phyloP scores from a whole-genome alignment of 2,113 vertebrate species.

The Tangachromis dhanisi region DNA sequence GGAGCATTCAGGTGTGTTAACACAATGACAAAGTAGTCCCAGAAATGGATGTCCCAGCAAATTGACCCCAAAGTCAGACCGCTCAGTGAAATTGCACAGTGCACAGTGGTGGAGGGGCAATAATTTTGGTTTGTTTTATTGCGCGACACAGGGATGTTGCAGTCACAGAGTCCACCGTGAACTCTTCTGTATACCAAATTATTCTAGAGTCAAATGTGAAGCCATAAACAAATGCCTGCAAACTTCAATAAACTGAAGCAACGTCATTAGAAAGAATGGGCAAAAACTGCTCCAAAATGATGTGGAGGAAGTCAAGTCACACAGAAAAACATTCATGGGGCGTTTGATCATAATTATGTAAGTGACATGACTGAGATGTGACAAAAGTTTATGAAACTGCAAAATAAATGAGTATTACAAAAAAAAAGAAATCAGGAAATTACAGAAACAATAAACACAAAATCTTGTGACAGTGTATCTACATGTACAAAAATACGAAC shows the following conservation, averaged over 20 bases:
- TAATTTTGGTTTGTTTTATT: not conserved
- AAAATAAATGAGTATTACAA: not conserved
- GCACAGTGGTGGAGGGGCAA: not conserved
- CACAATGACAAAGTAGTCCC: not conserved
- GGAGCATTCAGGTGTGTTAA: not conserved
- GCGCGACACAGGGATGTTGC: accelerated
- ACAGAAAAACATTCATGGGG: not conserved
- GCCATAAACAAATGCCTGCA: not conserved
- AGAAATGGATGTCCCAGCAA: not conserved
- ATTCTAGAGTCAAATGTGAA: not conserved
- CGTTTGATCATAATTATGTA: not conserved
- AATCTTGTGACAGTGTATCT: not conserved
- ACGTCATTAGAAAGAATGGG: not conserved
- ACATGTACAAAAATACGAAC: not conserved
- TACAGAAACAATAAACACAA: not conserved
- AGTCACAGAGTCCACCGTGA: not conserved
- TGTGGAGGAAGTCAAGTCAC: not conserved
- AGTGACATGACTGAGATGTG: not conserved
- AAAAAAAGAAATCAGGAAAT: not conserved
- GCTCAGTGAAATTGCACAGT: not conserved
- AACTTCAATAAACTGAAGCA: not conserved
- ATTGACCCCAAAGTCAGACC: not conserved
- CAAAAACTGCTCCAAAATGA: not conserved
- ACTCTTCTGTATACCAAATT: not conserved
- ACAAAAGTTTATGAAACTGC: not conserved